Conservation (phyloP, 2,113 vertebrate species). For the Menura novaehollandiae region DNA sequence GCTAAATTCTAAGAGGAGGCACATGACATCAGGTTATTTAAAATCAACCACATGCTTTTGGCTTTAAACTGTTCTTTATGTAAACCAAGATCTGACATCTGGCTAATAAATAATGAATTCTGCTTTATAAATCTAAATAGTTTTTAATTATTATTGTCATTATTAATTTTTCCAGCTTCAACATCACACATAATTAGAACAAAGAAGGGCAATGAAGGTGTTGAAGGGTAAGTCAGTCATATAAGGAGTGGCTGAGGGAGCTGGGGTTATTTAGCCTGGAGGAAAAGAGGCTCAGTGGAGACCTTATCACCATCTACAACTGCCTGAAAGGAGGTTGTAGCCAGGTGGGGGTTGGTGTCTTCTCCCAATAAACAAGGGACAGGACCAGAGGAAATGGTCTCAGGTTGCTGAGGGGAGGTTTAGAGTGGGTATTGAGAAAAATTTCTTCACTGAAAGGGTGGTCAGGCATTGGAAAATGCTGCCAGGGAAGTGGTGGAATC, state of each 20-base stretch:
- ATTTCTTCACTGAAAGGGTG: neutral
- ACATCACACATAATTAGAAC: neutral
- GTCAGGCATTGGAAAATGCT: neutral
- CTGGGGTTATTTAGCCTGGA: neutral
- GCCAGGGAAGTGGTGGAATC: neutral
- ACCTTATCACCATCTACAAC: neutral
- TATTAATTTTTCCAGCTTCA: neutral
- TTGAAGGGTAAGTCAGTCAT: neutral
- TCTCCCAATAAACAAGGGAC: neutral
- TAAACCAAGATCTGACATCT: neutral
- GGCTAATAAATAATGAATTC: neutral
- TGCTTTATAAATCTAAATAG: neutral
- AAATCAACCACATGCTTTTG: neutral
- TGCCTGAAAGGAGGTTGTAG: neutral
- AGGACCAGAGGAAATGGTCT: neutral
- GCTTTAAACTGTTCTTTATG: neutral
- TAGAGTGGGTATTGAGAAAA: neutral
- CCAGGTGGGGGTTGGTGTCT: too few relatives aligned
- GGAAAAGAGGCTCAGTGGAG: neutral
- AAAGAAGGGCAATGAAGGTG: neutral
- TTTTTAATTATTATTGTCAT: neutral
- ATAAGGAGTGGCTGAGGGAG: neutral
- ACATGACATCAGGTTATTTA: neutral
- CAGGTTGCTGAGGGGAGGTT: neutral
- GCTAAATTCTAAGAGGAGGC: neutral